Evolutionary conservation across 2,113 vertebrate species (phyloP).

Genomic region (Podilymbus podiceps): DNA sequence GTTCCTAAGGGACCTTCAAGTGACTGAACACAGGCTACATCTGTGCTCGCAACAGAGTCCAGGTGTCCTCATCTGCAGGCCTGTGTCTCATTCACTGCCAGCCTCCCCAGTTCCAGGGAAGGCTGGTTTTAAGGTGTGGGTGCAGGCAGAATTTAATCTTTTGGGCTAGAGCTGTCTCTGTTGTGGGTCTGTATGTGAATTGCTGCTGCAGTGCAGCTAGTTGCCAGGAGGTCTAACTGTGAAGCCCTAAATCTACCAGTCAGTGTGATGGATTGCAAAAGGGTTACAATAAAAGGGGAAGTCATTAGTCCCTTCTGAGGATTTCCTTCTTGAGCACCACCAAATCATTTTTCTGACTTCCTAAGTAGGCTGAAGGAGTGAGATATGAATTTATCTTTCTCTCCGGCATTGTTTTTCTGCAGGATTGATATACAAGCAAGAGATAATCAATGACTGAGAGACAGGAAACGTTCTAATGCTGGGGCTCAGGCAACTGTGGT

Average conservation of each 20-base stretch:
- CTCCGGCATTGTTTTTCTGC: background rate
- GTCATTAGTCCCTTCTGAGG: background rate
- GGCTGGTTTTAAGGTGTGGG: background rate
- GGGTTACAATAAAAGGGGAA: background rate
- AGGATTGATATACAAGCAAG: background rate
- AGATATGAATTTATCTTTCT: background rate
- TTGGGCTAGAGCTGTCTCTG: background rate
- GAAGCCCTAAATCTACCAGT: background rate
- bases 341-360: background rate
- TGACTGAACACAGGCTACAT: background rate
- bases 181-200: background rate
- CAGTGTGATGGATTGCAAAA: background rate
- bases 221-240: background rate
- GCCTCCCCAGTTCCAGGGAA: background rate
- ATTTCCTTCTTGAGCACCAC: conserved; percentile 3
- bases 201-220: background rate
- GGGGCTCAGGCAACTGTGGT: background rate
- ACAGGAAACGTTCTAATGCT: background rate
- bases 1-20: background rate
- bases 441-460: conserved; percentile 16
- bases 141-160: background rate
- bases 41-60: background rate
- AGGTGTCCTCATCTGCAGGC: background rate
- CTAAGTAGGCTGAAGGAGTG: background rate
- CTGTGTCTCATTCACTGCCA: background rate